phyloP scores from a whole-genome alignment of 2,888 invertebrate species.

The Euzetes globulus region DNA sequence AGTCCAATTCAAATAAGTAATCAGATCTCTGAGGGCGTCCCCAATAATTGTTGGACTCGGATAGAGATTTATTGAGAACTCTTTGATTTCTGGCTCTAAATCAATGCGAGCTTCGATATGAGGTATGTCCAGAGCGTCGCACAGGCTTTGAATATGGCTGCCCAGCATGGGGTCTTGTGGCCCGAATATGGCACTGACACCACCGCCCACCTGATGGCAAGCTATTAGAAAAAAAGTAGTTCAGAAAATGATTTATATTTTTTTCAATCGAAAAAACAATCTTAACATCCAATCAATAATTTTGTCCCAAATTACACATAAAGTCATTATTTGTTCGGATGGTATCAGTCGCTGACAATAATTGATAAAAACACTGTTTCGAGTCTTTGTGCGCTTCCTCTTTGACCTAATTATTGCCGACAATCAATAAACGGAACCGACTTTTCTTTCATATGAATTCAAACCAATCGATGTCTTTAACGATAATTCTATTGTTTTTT shows the following conservation, averaged over 20 bases:
- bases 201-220: constrained; percentile 68
- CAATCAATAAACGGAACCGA: too few relatives aligned
- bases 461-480: too few relatives aligned
- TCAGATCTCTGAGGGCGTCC: constrained; percentile 70
- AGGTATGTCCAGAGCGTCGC: constrained; percentile 77
- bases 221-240: constrained; percentile 51
- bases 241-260: neutral
- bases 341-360: too few relatives aligned
- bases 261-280: too few relatives aligned
- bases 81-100: constrained; percentile 51
- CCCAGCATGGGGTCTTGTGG: constrained; percentile 76
- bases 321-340: too few relatives aligned
- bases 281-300: too few relatives aligned
- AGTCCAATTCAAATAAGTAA: constrained; percentile 83
- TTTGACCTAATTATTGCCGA: too few relatives aligned
- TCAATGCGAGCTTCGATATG: constrained; percentile 67
- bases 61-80: constrained; percentile 78
- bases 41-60: constrained; percentile 75
- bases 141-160: constrained; percentile 73
- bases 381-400: too few relatives aligned
- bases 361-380: too few relatives aligned
- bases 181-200: constrained; percentile 79
- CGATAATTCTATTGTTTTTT: too few relatives aligned
- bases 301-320: too few relatives aligned
- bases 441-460: too few relatives aligned